These are phyloP conservation scores for Phymastichus coffea DNA, from an alignment of 1,140 invertebrate species.

Conservation along the genomic window DNA sequence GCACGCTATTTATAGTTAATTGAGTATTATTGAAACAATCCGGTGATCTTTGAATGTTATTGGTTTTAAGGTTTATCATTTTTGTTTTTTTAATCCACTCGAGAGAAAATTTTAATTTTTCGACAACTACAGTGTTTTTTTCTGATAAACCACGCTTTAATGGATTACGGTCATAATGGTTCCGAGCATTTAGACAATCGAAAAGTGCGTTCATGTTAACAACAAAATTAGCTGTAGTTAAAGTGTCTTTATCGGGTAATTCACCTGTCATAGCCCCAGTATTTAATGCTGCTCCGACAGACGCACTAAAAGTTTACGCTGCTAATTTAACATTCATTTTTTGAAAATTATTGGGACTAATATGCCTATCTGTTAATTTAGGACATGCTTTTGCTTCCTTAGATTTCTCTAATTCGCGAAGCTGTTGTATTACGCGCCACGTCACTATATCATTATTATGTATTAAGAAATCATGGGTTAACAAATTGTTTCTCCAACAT, in stretches of 20 bases:
- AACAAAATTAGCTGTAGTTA: not conserved
- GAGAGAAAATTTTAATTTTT: not conserved
- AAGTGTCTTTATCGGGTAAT: not conserved
- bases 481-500: conserved; percentile 14
- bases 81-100: not conserved
- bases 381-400: not conserved
- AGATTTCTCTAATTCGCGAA: not conserved
- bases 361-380: conserved; percentile 31
- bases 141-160: not conserved
- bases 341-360: conserved; percentile 38
- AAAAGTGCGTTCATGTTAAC: not conserved
- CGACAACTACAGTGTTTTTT: not conserved
- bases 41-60: no score
- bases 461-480: not conserved
- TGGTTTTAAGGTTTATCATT: not conserved
- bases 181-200: not conserved
- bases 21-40: not conserved
- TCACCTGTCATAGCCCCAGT: conserved; percentile 17
- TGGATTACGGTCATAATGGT: conserved; percentile 1
- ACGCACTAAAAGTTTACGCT: conserved; percentile 35
- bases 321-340: conserved; percentile 40
- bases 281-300: conserved; percentile 32
- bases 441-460: not conserved
- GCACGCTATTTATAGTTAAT: not conserved
- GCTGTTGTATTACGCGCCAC: not conserved